phyloP scores from a whole-genome alignment of 2,113 vertebrate genomes.

The Tapirus terrestris region DNA sequence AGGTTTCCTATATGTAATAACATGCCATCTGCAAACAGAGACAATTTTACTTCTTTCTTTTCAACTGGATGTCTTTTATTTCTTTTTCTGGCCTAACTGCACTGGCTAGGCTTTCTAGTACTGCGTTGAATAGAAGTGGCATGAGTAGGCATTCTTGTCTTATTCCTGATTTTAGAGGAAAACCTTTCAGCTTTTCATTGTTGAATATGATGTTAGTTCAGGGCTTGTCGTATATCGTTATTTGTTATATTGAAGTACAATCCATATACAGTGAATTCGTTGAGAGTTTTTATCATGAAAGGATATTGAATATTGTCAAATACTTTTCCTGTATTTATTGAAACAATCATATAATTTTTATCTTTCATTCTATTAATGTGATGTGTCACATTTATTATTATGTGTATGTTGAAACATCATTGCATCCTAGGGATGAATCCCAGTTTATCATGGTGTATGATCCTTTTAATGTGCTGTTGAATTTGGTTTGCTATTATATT shows the following conservation, averaged over 20 bases:
- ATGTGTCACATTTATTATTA: not conserved
- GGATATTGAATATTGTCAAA: not conserved
- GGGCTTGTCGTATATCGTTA: not conserved
- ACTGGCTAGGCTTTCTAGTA: not conserved
- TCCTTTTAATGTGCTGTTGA: not conserved
- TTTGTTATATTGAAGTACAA: not conserved
- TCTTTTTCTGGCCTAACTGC: not conserved
- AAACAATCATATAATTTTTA: not conserved
- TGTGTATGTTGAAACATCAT: not conserved
- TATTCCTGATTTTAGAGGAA: not conserved
- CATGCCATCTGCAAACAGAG: not conserved
- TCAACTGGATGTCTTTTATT: not conserved
- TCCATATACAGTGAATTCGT: not conserved
- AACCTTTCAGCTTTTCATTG: not conserved
- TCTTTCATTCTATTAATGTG: not conserved
- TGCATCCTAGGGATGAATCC: not conserved
- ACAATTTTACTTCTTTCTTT: not conserved
- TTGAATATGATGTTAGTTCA: not conserved
- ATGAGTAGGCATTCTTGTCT: not conserved
- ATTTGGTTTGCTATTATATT: not conserved
- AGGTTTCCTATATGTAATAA: not conserved
- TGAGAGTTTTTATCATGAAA: not conserved
- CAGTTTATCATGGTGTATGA: not conserved
- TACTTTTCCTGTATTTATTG: not conserved
- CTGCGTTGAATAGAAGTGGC: not conserved